Evolutionary conservation across 2,888 invertebrate genomes (phyloP).

Genomic region (Eupithecia centaureata): DNA sequence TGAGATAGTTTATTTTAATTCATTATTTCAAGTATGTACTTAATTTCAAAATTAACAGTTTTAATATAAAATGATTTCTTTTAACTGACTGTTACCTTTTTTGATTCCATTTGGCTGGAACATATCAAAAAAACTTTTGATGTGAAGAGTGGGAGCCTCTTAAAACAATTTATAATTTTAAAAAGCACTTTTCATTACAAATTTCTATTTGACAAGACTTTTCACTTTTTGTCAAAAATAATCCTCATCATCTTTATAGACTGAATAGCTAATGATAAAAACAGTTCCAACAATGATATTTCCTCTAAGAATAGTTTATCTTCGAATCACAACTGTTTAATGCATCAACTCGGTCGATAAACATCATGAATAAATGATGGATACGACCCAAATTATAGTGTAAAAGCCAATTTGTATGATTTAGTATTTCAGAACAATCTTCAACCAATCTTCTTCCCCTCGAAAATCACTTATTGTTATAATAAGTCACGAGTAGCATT

Average conservation of each 20-base stretch:
- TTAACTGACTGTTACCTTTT: neutral
- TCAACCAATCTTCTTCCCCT: neutral
- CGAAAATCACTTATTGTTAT: neutral
- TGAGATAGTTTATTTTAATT: neutral
- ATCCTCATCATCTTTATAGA: constrained; percentile 1
- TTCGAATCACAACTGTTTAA: constrained; percentile 22
- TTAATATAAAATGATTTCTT: neutral
- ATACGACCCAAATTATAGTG: constrained; percentile 26
- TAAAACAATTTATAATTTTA: too few species aligned
- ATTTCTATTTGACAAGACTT: too few species aligned
- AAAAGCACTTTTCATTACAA: too few species aligned
- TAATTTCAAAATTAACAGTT: neutral
- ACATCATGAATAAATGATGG: constrained; percentile 20
- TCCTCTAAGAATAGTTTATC: constrained; percentile 10
- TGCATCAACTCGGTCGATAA: constrained; percentile 24
- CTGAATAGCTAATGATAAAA: constrained; percentile 6
- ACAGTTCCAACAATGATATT: constrained; percentile 12
- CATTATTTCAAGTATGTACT: neutral
- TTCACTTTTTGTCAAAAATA: too few species aligned
- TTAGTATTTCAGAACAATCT: neutral
- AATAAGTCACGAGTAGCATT: neutral
- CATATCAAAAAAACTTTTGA: too few species aligned
- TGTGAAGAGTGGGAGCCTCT: too few species aligned
- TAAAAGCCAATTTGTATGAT: neutral
- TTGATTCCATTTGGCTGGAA: too few species aligned